Percentiles rank a stretch among this genome's conserved stretches.
These are phyloP conservation scores for Heliconius melpomene DNA, from an alignment of 1,140 invertebrate genomes.

Conservation along the genomic window DNA sequence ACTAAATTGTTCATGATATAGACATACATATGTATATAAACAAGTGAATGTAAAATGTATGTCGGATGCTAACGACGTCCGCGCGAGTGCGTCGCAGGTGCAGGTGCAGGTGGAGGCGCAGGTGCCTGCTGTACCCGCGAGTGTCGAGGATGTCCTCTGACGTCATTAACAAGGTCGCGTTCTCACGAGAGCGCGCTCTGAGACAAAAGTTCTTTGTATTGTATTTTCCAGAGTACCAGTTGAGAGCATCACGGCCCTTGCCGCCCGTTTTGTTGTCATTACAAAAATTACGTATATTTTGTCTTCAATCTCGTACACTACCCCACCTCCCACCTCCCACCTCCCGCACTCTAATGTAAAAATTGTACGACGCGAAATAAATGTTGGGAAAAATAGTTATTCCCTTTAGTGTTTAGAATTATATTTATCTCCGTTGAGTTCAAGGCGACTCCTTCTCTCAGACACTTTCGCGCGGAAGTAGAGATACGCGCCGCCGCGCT, in stretches of 20 bases:
- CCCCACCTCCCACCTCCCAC: not conserved
- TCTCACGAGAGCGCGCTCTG: slow-evolving; percentile 9
- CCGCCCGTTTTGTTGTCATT: not conserved
- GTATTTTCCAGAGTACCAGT: not conserved
- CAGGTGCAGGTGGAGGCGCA: not conserved
- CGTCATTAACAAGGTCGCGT: slow-evolving; percentile 26
- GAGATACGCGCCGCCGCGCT: not conserved
- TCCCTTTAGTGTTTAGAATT: not conserved
- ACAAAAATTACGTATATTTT: not conserved
- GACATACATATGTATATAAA: no score
- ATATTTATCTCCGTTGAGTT: not conserved
- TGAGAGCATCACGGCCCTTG: not conserved
- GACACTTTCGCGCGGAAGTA: not conserved
- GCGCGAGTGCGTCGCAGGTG: not conserved
- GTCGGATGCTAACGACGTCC: not conserved
- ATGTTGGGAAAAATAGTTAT: not conserved
- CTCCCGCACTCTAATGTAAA: not conserved
- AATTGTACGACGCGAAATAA: not conserved
- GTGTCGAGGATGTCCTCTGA: not conserved
- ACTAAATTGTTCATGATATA: no score
- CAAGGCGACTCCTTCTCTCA: not conserved
- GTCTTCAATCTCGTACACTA: no score
- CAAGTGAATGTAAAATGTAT: no score
- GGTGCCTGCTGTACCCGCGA: not conserved
- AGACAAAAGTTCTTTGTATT: slow-evolving; percentile 32